Base-by-base conservation (phyloP, 2,797 vertebrate genomes). In the Phalloptychus januarius region DNA sequence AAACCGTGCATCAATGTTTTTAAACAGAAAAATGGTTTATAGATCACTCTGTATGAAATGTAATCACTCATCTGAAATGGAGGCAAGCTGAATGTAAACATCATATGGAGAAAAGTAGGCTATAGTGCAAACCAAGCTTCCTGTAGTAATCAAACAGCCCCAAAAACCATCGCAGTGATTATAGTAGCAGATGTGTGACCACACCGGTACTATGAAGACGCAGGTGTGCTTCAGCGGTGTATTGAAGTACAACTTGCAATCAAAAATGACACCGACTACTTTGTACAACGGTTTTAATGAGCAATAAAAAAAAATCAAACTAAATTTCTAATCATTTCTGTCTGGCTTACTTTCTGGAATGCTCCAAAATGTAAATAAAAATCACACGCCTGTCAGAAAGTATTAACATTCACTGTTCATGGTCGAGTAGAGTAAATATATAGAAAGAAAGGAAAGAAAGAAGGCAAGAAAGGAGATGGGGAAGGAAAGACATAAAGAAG, bases 181-280 rank as follows among this genome's bases (percentile, higher is more conserved):
- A 67, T 40, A 67, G 36, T 25, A 65, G 16, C 61, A 65, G 61
- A 36, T 65, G 61, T 38, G 61, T 65, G 61, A 38, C 61, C 61
- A 38, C 33, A 65, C 3, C 7, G 18, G 18, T 65, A 23, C 18
- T 38, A 4, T 20, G 33, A 11, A 20, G 18, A 38, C 1, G 4
- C 61, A 65, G 61, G 61, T 67, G 63, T 23, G 36, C 63, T 67
- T 40, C 63, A 67, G 25, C 25, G 63, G 16, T 6, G 36, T 18
- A 40, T 67, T 67, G 0, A 40, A 25, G 36, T 7, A 10, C 16
- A 25, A 25, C 20, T 12, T 40, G 63, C 18, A 0, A 40, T 40
- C 63, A 40, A 25, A 67, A 65, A 23, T 16, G 11, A 67, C 20
- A 40, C 36, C 0, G 18, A 38, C 36, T 25, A 36, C 11, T 67